Percentiles rank a stretch among this genome's conserved stretches.
phyloP scores from a whole-genome alignment of 1,140 invertebrate genomes.

The Oryzaephilus surinamensis region DNA sequence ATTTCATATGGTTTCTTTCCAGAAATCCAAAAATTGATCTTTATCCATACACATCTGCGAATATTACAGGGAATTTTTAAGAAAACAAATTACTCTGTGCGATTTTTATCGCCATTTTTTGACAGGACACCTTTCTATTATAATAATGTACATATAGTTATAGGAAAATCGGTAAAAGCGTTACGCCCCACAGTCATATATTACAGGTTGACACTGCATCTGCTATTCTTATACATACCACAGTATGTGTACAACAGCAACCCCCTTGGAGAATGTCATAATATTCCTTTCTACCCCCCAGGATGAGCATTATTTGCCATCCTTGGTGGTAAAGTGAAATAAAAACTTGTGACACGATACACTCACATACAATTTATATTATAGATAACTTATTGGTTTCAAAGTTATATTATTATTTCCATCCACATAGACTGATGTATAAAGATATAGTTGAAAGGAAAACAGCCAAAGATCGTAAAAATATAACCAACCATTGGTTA shows the following conservation, averaged over 20 bases:
- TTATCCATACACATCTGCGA: neutral
- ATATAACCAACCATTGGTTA: too few species aligned
- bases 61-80: neutral
- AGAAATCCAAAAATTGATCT: too few species aligned
- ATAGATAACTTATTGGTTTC: neutral
- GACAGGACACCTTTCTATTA: conserved; percentile 16
- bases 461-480: too few species aligned
- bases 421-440: too few species aligned
- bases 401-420: too few species aligned
- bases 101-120: conserved; percentile 21
- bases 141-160: too few species aligned
- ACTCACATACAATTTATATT: neutral
- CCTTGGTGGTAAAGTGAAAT: conserved; percentile 24
- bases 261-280: conserved; percentile 29
- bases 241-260: conserved; percentile 11
- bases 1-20: too few species aligned
- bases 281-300: conserved; percentile 30
- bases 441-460: too few species aligned
- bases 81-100: conserved; percentile 6
- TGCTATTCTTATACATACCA: conserved; percentile 15
- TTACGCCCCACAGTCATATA: conserved; percentile 20
- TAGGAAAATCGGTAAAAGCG: conserved; percentile 21
- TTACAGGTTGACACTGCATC: conserved; percentile 24
- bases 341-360: neutral
- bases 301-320: conserved; percentile 18